Evolutionary conservation across 2,113 vertebrate species (phyloP), one percentile per base, ranked within the genome.

Genomic region (Paradoxurus hermaphroditus): DNA sequence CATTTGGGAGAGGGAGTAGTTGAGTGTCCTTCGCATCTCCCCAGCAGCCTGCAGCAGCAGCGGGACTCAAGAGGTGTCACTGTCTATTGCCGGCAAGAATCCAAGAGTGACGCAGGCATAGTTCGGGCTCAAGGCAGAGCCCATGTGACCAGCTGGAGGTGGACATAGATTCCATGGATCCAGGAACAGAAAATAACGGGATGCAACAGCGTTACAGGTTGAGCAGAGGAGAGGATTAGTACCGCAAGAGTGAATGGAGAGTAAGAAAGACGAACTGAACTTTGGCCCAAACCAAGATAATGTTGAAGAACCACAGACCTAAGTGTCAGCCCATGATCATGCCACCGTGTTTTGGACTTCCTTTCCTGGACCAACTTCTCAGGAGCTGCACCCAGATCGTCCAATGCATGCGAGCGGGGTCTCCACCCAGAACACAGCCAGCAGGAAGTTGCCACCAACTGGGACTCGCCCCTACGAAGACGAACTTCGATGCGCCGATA

Each of bases 91-190:
- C 41, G 44, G 49, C n/a, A n/a, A 19, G 73, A 68, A 25, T n/a
- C 11, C 29, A 51, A 16, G 27, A 56, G 4, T 3, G 56, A 12
- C 1, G 14, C 5, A 10, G 15, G 49, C 36, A 31, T 12, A 41
- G 21, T 27, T 41, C 0, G 2, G 63, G 11, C 36, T 19, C 7
- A 36, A 73, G 51, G 11, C 12, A 16, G 53, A 41, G 31, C 7
- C 34, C 41, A 1, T 0, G 3, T 1, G 68, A 6, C 9, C 27
- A 15, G 1, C 14, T 0, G 1, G 0, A 3, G 19, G 25, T 7
- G n/a, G 53, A 83, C 31, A 7, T 59, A 39, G 72, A 34, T 25
- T 12, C 41, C 53, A 7, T 2, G 36, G 72, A 19, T 8, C 6
- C 0, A 11, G 0, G 25, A 27, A 12, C 1, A 16, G 75, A 34